Conservation (phyloP, 2,797 vertebrate species). For the Malacoraja senta region DNA sequence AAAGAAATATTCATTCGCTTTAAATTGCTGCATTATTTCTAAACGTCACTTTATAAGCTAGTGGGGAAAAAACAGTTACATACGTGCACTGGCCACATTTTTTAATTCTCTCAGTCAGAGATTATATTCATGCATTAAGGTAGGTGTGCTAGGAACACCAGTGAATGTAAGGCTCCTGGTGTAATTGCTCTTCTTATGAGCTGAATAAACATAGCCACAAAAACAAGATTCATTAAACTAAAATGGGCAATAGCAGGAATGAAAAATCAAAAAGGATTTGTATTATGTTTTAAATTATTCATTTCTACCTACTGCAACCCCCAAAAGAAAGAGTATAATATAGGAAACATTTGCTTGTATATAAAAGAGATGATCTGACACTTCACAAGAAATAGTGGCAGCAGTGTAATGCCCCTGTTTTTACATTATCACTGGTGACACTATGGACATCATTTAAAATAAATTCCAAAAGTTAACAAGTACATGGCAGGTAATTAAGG, state of each 20-base stretch:
- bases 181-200: not conserved
- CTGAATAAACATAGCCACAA: not conserved
- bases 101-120: not conserved
- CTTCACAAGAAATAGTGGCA: not conserved
- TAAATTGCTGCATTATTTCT: not conserved
- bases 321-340: not conserved
- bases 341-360: not conserved
- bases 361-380: not conserved
- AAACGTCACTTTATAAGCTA: not conserved
- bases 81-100: not conserved
- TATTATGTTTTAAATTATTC: not conserved
- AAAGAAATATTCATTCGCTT: not conserved
- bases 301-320: no score
- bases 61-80: not conserved
- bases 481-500: constrained; percentile 1
- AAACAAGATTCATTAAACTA: not conserved
- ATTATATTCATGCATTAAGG: no score
- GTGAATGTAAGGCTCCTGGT: not conserved
- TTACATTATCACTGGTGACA: not conserved
- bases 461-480: not conserved
- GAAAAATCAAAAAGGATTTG: not conserved
- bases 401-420: not conserved
- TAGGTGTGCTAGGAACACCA: not conserved
- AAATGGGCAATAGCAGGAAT: not conserved
- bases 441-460: not conserved